Evolutionary conservation across 2,888 invertebrate genomes (phyloP), one percentile per base, ranked within the genome.

Genomic region (Eugnorisma glareosa): DNA sequence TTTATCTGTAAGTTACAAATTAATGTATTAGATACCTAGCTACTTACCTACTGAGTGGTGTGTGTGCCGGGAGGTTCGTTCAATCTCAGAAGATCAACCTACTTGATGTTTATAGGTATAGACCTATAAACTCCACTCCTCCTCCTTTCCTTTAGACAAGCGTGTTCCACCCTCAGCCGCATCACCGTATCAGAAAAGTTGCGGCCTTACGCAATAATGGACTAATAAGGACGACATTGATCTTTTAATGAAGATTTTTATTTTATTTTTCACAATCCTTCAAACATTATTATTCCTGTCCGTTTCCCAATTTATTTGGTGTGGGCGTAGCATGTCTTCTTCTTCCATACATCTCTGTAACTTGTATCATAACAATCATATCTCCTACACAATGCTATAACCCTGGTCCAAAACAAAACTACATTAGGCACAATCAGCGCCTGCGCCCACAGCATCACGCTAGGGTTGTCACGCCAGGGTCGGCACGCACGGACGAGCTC

Each of bases 401-500:
- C 3, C 63, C 63, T 63, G 35, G 48, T 63, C 21, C 31, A 70
- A 67, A 82, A 83, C 83, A 48, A 76, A 73, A 86, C 86, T 86
- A 64, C 57, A 73, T 79, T 61, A 73, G 63, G 59, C 61, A 79
- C 74, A 86, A 84, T 86, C 86, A 79, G 59, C 31, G 54, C 61
- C 64, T 28, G 35, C 59, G 8, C 57, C 74, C 86, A 72, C 83
- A 61, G 61, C 43, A 21, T 67, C 67, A 45, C 67, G 67, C 31
- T 45, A 67, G 67, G 67, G 45, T 67, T 73, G 68, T 75, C 67
- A 86, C 80, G 66, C 59, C 73, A 70, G 80, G 74, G 69, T 67
- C 67, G 82, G 79, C 85, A 93, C 94, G 94, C 94, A 93, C 93
- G 92, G 87, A 84, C 92, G 91, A 91, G 88, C 88, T 82, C 85